These are phyloP conservation scores for Cyanocitta stelleri DNA, from an alignment of 2,113 vertebrate species.

Conservation along the genomic window DNA sequence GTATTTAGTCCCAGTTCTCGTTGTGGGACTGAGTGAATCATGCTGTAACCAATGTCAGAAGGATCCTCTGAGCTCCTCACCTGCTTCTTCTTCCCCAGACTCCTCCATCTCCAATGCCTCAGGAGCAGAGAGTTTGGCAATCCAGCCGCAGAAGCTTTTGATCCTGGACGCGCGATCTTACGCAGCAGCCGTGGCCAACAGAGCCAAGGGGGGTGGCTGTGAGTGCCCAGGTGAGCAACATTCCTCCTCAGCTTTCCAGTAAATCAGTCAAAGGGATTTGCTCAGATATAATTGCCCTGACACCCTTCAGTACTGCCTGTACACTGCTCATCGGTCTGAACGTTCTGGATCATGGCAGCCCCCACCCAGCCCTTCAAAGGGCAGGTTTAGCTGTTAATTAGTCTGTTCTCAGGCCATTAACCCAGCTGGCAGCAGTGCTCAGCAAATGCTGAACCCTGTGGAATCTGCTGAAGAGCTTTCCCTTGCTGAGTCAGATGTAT, in stretches of 20 bases:
- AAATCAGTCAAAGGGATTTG: background rate
- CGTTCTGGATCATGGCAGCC: background rate
- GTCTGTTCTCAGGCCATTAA: background rate
- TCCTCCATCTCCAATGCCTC: constrained; percentile 88
- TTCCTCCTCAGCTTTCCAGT: background rate
- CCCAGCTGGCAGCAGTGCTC: background rate
- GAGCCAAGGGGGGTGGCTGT: constrained; percentile 96
- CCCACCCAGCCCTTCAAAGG: background rate
- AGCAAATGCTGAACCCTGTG: background rate
- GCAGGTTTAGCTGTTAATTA: background rate
- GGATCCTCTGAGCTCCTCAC: background rate
- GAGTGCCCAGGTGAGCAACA: constrained; percentile 88
- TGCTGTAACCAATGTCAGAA: background rate
- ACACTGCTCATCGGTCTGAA: background rate
- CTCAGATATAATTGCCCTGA: background rate
- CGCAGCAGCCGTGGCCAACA: constrained; percentile 93
- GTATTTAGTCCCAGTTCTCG: background rate
- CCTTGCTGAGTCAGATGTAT: background rate
- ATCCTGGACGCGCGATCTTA: constrained; percentile 95
- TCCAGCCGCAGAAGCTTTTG: constrained; percentile 89
- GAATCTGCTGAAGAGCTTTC: background rate
- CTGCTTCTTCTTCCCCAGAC: constrained; percentile 65
- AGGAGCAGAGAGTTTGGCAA: constrained; percentile 82
- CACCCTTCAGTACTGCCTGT: background rate
- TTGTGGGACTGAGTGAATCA: background rate